phyloP scores from a whole-genome alignment of 2,797 vertebrate species.

The Gallinago solitaria region DNA sequence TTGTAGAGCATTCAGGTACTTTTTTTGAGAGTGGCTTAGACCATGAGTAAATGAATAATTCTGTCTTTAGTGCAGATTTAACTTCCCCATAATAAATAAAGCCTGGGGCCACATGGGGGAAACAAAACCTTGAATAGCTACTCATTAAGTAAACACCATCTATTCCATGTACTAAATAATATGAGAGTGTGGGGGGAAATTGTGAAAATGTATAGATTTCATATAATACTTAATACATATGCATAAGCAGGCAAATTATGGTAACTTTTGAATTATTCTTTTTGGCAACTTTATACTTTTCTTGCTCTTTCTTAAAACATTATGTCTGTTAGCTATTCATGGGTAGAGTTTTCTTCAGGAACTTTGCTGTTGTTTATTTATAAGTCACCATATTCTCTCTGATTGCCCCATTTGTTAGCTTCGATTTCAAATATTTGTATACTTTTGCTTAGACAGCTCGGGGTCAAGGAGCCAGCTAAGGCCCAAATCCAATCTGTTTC shows the following conservation, averaged over 20 bases:
- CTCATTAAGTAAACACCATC: background rate
- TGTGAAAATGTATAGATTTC: background rate
- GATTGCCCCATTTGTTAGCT: background rate
- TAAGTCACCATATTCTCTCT: background rate
- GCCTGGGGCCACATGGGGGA: background rate
- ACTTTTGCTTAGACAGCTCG: background rate
- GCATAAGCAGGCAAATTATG: background rate
- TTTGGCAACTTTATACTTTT: background rate
- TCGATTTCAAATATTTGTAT: background rate
- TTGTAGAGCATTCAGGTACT: background rate
- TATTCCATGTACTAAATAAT: background rate
- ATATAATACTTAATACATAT: background rate
- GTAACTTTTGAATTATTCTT: background rate
- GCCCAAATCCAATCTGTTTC: background rate
- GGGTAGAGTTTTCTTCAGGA: background rate
- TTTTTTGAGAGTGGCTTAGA: background rate
- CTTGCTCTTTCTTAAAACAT: background rate
- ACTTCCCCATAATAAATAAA: background rate
- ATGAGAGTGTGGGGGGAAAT: background rate
- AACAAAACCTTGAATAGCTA: background rate
- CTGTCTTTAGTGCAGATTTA: background rate
- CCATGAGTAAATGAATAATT: background rate
- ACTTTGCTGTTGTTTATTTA: conserved; percentile 13
- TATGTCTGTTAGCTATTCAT: background rate
- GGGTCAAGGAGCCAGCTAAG: background rate